Evolutionary conservation across 2,888 invertebrate species (phyloP), one percentile per base, ranked within the genome.

Genomic region (Eupithecia centaureata): DNA sequence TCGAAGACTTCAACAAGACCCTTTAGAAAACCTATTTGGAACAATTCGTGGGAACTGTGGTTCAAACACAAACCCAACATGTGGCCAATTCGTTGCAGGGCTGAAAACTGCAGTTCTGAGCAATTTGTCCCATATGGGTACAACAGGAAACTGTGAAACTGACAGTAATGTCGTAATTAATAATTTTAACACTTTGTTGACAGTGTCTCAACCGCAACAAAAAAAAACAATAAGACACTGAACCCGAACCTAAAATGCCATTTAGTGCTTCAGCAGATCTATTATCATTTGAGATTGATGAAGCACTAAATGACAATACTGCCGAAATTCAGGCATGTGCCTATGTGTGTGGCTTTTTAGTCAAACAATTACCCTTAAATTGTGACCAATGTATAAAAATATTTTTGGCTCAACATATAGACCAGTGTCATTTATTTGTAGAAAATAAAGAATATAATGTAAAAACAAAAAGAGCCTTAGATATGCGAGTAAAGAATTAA

Each of bases 231-330:
- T 47, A 5, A 47, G 47, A n/a, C n/a, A n/a, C 47, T 47, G 8
- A 47, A 47, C 13, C 47, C 47, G 47, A 47, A 52, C 18, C 52
- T 52, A 25, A 18, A 52, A 25, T 52, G 13, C 25, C 52, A 52
- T 25, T 15, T 12, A 47, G 47, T 47, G 47, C 18, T 47, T 47
- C 47, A 47, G 15, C 47, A 47, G 47, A 47, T 47, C n/a, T 47
- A 47, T 47, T 47, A 47, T 18, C 18, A 47, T 47, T 47, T 47
- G 47, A 47, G 13, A 47, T 47, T n/a, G 47, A 47, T n/a, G 47
- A 47, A 18, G 47, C 47, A 47, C 47, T 47, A 12, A 47, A 47
- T 47, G 47, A 47, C 47, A 47, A 47, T 47, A 47, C 47, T 47
- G 47, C 47, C 13, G 18, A 47, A 47, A 47, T 47, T 47, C 47